Percentiles rank a stretch among this genome's conserved stretches.
phyloP scores from a whole-genome alignment of 2,888 invertebrate species.

The Anthophora plumipes region DNA sequence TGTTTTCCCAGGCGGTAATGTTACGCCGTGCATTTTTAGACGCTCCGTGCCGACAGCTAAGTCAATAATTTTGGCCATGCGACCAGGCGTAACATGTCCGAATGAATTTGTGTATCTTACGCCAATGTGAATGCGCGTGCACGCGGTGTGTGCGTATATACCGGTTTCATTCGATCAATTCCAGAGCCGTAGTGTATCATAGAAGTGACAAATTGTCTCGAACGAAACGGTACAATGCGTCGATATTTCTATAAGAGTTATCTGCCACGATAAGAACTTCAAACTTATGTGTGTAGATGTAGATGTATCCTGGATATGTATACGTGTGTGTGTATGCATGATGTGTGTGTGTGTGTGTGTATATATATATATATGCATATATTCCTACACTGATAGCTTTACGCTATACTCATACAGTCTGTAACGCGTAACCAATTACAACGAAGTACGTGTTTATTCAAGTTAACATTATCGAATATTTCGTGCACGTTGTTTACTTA shows the following conservation, averaged over 20 bases:
- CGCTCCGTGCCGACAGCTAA: constrained; percentile 33
- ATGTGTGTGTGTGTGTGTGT: too few relatives aligned
- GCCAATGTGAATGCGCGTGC: background rate
- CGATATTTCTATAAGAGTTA: constrained; percentile 42
- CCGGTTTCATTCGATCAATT: constrained; percentile 16
- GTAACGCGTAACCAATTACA: background rate
- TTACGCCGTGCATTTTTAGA: constrained; percentile 51
- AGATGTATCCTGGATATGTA: too few relatives aligned
- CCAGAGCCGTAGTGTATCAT: background rate
- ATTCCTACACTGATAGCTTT: background rate
- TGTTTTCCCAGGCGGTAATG: constrained; percentile 40
- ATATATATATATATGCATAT: too few relatives aligned
- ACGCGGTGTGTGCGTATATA: background rate
- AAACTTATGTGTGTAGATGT: constrained; percentile 9
- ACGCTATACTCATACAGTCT: background rate
- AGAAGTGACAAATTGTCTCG: background rate
- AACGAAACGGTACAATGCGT: constrained; percentile 6
- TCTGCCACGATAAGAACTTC: constrained; percentile 41
- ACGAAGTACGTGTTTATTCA: background rate
- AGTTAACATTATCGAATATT: background rate
- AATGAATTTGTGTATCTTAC: constrained; percentile 3
- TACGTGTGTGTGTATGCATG: too few relatives aligned
- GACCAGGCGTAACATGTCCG: constrained; percentile 16
- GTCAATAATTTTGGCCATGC: constrained; percentile 67
- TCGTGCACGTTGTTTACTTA: background rate